phyloP scores from a whole-genome alignment of 2,797 vertebrate genomes.

The Taenioides sp. region DNA sequence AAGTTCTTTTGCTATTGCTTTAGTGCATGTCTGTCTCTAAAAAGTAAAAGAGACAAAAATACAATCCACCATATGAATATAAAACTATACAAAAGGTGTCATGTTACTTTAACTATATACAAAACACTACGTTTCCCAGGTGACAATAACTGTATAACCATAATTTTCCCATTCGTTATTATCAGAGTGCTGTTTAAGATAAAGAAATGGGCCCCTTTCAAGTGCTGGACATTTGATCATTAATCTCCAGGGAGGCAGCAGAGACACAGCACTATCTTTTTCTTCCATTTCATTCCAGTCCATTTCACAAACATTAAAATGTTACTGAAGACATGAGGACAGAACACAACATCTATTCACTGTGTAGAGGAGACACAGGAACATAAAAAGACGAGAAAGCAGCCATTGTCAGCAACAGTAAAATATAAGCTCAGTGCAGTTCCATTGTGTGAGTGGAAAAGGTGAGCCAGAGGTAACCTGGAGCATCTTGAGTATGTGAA shows the following conservation, averaged over 20 bases:
- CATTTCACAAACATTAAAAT: slow-evolving; percentile 80
- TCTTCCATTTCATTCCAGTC: slow-evolving; percentile 70
- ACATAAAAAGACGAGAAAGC: slow-evolving; percentile 63
- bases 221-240: slow-evolving; percentile 63
- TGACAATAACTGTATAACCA: slow-evolving; percentile 16
- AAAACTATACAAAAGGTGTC: background rate
- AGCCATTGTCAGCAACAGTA: slow-evolving; percentile 66
- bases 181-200: slow-evolving; percentile 46
- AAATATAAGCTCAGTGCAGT: slow-evolving; percentile 65
- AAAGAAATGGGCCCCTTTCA: slow-evolving; percentile 52
- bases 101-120: background rate
- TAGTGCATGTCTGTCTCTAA: background rate
- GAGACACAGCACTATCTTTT: slow-evolving; percentile 50
- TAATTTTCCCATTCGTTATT: slow-evolving; percentile 58
- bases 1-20: background rate
- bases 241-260: slow-evolving; percentile 51
- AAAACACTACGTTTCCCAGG: background rate
- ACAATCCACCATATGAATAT: background rate
- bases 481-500: slow-evolving; percentile 30
- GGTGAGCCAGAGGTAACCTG: slow-evolving; percentile 53
- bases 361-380: slow-evolving; percentile 51
- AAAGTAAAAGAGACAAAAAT: background rate
- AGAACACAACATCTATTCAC: slow-evolving; percentile 64
- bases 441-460: slow-evolving; percentile 60
- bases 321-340: slow-evolving; percentile 57